Evolutionary conservation across 1,140 invertebrate species (phyloP).

Genomic region (Aphis craccivora): DNA sequence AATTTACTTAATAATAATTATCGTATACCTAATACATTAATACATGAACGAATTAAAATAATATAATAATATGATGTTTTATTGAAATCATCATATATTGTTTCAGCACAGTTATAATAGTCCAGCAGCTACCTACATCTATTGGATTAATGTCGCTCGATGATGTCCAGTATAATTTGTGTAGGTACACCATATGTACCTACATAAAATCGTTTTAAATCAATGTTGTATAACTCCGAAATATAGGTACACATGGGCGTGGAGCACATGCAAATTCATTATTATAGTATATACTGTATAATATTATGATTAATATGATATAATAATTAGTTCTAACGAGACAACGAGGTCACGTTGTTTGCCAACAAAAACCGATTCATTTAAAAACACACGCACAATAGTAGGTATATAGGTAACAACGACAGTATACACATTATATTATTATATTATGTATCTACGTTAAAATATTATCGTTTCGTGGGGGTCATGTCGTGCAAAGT

Average conservation of each 20-base stretch:
- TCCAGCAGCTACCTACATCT: neutral
- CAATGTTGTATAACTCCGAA: neutral
- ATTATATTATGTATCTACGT: neutral
- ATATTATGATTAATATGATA: neutral
- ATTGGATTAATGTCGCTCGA: neutral
- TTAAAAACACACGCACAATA: neutral
- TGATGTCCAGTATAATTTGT: neutral
- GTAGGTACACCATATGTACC: neutral
- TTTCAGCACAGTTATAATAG: neutral
- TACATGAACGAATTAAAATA: neutral
- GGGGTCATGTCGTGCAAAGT: neutral
- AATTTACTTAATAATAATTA: neutral
- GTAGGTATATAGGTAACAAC: neutral
- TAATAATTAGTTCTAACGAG: slow-evolving; percentile 5
- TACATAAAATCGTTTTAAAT: neutral
- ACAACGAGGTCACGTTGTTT: slow-evolving; percentile 3
- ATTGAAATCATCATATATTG: neutral
- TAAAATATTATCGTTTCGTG: neutral
- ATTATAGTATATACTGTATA: neutral
- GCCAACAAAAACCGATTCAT: neutral
- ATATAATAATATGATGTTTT: neutral
- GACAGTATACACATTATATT: neutral
- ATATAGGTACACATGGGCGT: neutral
- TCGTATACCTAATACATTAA: neutral
- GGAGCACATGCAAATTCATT: neutral